Evolutionary conservation across 2,888 invertebrate species (phyloP), one percentile per base, ranked within the genome.

Genomic region (Leistus spinibarbis): DNA sequence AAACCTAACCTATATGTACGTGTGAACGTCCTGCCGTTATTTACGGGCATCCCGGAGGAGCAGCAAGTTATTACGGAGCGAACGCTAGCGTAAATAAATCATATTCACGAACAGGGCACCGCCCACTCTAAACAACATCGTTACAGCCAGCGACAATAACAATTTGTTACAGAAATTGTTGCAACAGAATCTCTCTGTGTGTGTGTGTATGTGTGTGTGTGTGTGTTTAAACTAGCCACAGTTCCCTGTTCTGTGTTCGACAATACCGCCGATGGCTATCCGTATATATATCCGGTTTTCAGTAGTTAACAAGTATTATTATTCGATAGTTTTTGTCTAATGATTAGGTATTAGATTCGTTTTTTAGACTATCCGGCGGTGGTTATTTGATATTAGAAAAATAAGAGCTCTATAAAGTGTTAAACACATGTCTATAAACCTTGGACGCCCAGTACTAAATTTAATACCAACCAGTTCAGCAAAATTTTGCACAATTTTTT

Each of bases 61-160:
- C 54, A 20, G 17, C 20, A n/a, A 69, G 69, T 75, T 75, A 75
- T 75, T 75, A 75, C 75, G 54, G 54, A 64, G 62, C 23, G 23
- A 53, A 54, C 69, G 64, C 40, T 40, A 69, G 64, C 75, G 75
- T 69, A 75, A 75, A 75, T 75, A 75, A 75, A 75, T 75, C 75
- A 75, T 75, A 75, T 74, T 67, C 73, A 74, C 73, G 67, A 74
- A 74, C 68, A 63, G 24, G 67, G 67, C 60, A 74, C 83, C 85
- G 84, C 84, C 85, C 82, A 84, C 83, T 83, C 82, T 81, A 83
- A 84, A 83, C 83, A 83, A 84, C 84, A 82, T 85, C 83, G 85
- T 85, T 85, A 85, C 84, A 63, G 22, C 84, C 83, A 83, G 84
- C 85, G 84, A 85, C 84, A 85, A 85, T 85, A 85, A 84, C 85